Conservation (phyloP, 2,888 invertebrate genomes). For the Sesia apiformis region DNA sequence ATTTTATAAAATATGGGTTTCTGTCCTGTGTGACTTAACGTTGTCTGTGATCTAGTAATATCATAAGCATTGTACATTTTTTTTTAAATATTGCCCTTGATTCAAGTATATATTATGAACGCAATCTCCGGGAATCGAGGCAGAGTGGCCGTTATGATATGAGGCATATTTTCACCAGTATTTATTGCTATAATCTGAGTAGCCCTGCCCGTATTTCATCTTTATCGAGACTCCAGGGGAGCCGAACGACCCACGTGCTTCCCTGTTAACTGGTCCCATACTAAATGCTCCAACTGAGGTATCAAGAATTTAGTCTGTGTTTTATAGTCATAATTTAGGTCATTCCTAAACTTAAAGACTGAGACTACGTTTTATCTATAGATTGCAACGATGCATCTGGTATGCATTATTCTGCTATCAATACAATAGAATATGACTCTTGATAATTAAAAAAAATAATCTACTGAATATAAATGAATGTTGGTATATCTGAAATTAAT, state of each 20-base stretch:
- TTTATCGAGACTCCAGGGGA: slow-evolving; percentile 31
- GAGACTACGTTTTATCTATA: no score
- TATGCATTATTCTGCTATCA: no score
- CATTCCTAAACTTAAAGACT: no score
- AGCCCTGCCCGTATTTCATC: slow-evolving; percentile 32
- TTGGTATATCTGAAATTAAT: no score
- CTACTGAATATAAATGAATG: no score
- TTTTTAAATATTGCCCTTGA: neutral
- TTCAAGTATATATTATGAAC: slow-evolving; percentile 11
- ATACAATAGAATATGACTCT: no score
- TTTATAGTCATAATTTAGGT: neutral
- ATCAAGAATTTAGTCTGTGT: neutral
- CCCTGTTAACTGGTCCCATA: slow-evolving; percentile 12
- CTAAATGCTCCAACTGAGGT: slow-evolving; percentile 3
- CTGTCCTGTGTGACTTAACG: no score
- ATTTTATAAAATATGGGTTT: no score
- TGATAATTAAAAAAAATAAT: no score
- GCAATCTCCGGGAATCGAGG: slow-evolving; percentile 21
- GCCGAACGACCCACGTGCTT: slow-evolving; percentile 28
- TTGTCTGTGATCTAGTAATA: no score
- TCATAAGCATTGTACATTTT: no score
- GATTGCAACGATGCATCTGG: no score
- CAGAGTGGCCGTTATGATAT: slow-evolving; percentile 22
- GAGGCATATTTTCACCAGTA: slow-evolving; percentile 36
- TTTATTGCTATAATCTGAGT: slow-evolving; percentile 41